Evolutionary conservation across 2,888 invertebrate species (phyloP).

Genomic region (Arctia plantaginis): DNA sequence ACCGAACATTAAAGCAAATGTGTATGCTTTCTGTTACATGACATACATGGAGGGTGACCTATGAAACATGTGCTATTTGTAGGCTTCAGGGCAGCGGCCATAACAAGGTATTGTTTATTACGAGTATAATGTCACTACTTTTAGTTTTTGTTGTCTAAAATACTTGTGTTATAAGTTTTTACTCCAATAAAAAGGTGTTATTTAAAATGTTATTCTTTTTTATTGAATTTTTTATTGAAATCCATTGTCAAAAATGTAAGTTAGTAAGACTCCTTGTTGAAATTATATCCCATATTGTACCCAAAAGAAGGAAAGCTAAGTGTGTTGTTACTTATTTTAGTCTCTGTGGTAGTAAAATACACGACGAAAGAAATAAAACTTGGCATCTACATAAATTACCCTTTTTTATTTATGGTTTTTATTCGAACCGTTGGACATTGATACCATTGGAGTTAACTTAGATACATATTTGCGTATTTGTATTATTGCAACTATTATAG

Average conservation of each 20-base stretch:
- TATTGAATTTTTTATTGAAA: not conserved
- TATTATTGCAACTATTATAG: not conserved
- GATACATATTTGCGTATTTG: not conserved
- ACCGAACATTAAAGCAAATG: conserved; percentile 5
- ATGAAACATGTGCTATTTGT: not conserved
- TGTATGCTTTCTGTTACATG: not conserved
- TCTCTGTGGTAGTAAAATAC: not conserved
- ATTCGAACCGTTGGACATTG: not conserved
- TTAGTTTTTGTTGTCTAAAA: not conserved
- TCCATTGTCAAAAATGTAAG: not conserved
- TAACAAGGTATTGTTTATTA: not conserved
- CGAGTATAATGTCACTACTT: not conserved
- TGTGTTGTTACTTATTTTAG: not conserved
- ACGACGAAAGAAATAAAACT: not conserved
- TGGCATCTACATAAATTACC: conserved; percentile 9
- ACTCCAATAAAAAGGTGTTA: conserved; percentile 2
- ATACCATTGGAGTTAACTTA: not conserved
- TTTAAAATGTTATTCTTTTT: not conserved
- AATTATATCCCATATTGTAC: conserved; percentile 2
- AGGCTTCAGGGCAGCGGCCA: not conserved
- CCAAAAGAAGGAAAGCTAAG: not conserved
- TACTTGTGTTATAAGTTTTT: not conserved
- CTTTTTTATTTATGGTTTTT: not conserved
- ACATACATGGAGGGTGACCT: conserved; percentile 5
- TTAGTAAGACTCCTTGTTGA: not conserved